These are phyloP conservation scores for Ips nitidus DNA, from an alignment of 1,140 invertebrate genomes.

Conservation along the genomic window DNA sequence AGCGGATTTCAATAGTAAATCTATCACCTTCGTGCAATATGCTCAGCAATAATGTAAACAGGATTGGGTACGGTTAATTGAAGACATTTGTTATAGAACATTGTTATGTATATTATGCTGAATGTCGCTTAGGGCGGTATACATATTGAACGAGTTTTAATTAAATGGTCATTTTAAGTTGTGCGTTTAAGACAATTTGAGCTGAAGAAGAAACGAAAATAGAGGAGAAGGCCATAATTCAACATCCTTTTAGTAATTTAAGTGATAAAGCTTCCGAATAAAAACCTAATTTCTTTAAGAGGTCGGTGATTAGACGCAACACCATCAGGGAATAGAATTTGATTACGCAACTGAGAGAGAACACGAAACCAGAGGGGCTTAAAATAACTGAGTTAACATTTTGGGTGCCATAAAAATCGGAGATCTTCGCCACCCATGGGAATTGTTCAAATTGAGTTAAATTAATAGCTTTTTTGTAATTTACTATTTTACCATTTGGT, in stretches of 20 bases:
- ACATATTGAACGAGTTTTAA: no score
- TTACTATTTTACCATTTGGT: no score
- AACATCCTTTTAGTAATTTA: neutral
- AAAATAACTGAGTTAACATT: conserved; percentile 21
- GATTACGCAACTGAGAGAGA: conserved; percentile 13
- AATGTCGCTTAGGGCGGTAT: no score
- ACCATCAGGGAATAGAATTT: conserved; percentile 20
- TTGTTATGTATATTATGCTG: neutral
- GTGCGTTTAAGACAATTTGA: no score
- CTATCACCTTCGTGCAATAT: no score
- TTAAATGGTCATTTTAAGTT: no score
- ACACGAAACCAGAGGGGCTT: neutral
- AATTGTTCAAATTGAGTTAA: conserved; percentile 7
- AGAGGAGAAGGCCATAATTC: no score
- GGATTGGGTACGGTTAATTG: neutral
- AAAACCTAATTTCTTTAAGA: conserved; percentile 15
- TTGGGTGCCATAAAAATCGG: conserved; percentile 13
- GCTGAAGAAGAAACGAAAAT: no score
- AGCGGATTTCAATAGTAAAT: neutral
- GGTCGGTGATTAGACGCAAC: conserved; percentile 10
- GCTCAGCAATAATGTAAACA: no score
- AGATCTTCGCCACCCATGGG: conserved; percentile 9
- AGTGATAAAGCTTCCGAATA: neutral
- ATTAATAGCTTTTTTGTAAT: conserved; percentile 1
- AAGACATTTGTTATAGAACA: neutral